A percentile compares a stretch with the other conserved stretches of the same genome.
These are phyloP conservation scores for Cryptoblepharus egeriae DNA, from an alignment of 2,797 vertebrate genomes.

Conservation along the genomic window DNA sequence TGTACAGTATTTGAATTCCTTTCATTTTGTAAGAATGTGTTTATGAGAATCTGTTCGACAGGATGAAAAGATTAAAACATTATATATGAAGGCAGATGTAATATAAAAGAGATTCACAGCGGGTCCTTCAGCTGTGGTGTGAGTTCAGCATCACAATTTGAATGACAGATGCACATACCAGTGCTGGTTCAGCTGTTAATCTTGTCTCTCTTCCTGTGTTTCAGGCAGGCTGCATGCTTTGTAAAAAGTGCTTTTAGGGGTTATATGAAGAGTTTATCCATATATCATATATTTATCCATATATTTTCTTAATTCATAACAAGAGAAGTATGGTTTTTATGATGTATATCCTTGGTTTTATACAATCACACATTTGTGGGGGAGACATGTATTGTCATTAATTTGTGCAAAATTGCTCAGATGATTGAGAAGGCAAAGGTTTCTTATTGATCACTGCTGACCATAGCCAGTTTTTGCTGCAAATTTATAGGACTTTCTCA, in stretches of 20 bases:
- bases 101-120: background rate
- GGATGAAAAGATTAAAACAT: slow-evolving; percentile 3
- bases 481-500: background rate
- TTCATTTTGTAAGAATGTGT: background rate
- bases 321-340: no score
- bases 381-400: no score
- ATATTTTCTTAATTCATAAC: background rate
- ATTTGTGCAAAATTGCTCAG: background rate
- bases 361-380: no score
- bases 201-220: background rate
- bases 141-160: background rate
- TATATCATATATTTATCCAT: background rate
- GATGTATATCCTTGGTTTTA: no score
- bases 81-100: slow-evolving; percentile 6
- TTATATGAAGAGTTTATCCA: background rate
- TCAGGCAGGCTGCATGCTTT: background rate
- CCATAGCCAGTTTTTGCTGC: background rate
- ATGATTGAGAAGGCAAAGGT: background rate
- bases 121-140: slow-evolving; percentile 14
- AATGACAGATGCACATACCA: slow-evolving; percentile 23
- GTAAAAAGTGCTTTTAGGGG: background rate
- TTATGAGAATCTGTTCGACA: background rate
- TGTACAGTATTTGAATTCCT: background rate
- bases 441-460: background rate
- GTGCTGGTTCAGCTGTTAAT: slow-evolving; percentile 4